A percentile compares a stretch with the other conserved stretches of the same genome.
Conservation (phyloP, 2,888 invertebrate genomes). For the Argyra leucocephala region DNA sequence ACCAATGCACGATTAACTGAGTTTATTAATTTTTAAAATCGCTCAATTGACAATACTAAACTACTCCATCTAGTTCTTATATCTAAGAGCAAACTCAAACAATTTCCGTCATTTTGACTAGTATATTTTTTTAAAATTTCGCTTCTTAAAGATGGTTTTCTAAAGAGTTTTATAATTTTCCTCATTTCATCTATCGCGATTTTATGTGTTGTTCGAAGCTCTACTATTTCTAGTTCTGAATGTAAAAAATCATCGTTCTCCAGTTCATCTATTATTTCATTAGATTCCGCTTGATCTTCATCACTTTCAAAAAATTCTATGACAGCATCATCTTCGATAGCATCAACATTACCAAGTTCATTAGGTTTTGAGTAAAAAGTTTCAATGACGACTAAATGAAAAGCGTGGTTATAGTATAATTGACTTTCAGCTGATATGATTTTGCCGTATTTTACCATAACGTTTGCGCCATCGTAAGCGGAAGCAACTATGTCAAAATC, state of each 20-base stretch:
- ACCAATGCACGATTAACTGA: neutral
- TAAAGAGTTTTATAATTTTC: conserved; percentile 10
- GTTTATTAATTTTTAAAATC: conserved; percentile 7
- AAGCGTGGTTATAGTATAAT: conserved; percentile 7
- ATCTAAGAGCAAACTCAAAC: too few relatives aligned
- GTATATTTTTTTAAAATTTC: neutral
- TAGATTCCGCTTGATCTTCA: too few relatives aligned
- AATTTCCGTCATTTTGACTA: neutral
- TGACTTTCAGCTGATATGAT: conserved; percentile 11
- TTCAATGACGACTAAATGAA: neutral
- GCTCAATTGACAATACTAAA: neutral
- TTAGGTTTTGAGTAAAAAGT: neutral
- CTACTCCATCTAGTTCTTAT: too few relatives aligned
- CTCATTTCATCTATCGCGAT: conserved; percentile 11
- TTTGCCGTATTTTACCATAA: conserved; percentile 11
- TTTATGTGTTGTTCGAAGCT: neutral
- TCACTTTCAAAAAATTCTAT: neutral
- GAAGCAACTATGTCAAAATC: conserved; percentile 9
- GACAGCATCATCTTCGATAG: neutral
- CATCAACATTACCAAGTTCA: neutral
- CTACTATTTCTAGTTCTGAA: too few relatives aligned
- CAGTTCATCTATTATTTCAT: neutral
- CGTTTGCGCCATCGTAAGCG: conserved; percentile 7
- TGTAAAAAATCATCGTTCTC: neutral
- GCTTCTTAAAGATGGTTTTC: neutral